Evolutionary conservation across 2,113 vertebrate genomes (phyloP).

Genomic region (Apodemus speciosus): DNA sequence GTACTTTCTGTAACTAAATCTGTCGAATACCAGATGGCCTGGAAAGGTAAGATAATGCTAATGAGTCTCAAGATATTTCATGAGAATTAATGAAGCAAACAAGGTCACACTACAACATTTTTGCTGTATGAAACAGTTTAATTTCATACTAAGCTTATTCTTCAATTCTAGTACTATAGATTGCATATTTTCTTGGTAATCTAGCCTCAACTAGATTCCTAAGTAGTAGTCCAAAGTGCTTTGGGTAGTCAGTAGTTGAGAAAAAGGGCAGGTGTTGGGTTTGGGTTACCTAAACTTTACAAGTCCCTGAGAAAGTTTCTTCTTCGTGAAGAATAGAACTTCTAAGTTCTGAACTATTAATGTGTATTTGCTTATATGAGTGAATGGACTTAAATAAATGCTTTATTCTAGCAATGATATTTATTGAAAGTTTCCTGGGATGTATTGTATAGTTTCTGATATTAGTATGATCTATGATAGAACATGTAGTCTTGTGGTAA

Average conservation of each 20-base stretch:
- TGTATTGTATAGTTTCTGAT: not conserved
- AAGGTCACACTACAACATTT: constrained; percentile 67
- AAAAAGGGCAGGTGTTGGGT: not conserved
- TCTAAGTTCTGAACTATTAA: not conserved
- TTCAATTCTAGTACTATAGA: not conserved
- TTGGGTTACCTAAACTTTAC: not conserved
- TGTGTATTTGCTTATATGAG: not conserved
- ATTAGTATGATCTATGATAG: not conserved
- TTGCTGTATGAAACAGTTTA: constrained; percentile 44
- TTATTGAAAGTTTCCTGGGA: not conserved
- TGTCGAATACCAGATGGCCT: constrained; percentile 76
- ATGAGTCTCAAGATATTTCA: constrained; percentile 76
- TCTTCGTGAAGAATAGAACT: not conserved
- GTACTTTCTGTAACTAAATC: constrained; percentile 57
- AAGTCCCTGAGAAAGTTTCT: not conserved
- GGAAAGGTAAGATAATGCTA: constrained; percentile 77
- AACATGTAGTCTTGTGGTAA: fast-evolving
- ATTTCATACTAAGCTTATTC: constrained; percentile 38
- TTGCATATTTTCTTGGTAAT: not conserved
- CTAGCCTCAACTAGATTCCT: not conserved
- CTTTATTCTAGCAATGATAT: not conserved
- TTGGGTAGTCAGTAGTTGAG: not conserved
- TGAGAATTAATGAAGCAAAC: constrained; percentile 74
- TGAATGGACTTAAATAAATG: not conserved
- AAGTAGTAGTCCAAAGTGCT: not conserved